Conservation (phyloP, 2,113 vertebrate genomes). For the Neolamprologus kungweensis region DNA sequence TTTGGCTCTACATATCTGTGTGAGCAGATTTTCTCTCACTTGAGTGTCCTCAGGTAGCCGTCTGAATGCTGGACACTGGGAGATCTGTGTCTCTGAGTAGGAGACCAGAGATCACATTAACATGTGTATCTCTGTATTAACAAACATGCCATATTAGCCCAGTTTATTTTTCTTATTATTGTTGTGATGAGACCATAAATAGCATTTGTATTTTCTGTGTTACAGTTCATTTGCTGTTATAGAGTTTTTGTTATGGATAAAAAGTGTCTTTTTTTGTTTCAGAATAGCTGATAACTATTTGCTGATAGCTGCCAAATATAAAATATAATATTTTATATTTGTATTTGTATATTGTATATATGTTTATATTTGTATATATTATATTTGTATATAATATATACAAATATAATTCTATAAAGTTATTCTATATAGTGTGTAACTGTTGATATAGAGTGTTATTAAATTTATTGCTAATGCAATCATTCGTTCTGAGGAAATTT, state of each 20-base stretch:
- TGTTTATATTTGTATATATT: background rate
- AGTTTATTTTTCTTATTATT: background rate
- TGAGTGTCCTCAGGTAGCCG: background rate
- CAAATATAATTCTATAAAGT: background rate
- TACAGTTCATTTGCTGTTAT: background rate
- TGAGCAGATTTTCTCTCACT: background rate
- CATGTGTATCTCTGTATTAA: background rate
- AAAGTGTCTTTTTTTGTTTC: background rate
- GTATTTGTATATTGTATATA: background rate
- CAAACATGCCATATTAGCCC: background rate
- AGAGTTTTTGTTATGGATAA: background rate
- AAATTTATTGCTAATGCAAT: background rate
- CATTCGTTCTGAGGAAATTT: background rate
- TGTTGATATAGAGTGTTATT: background rate
- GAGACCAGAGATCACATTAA: background rate
- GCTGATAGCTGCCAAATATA: background rate
- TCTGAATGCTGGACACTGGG: background rate
- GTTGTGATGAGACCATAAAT: background rate
- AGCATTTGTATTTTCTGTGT: background rate
- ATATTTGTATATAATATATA: background rate
- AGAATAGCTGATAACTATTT: background rate
- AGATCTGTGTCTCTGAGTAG: background rate
- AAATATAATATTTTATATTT: background rate
- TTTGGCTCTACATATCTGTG: background rate
- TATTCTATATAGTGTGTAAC: background rate